phyloP scores from a whole-genome alignment of 2,888 invertebrate genomes.

The Syrphus vitripennis region DNA sequence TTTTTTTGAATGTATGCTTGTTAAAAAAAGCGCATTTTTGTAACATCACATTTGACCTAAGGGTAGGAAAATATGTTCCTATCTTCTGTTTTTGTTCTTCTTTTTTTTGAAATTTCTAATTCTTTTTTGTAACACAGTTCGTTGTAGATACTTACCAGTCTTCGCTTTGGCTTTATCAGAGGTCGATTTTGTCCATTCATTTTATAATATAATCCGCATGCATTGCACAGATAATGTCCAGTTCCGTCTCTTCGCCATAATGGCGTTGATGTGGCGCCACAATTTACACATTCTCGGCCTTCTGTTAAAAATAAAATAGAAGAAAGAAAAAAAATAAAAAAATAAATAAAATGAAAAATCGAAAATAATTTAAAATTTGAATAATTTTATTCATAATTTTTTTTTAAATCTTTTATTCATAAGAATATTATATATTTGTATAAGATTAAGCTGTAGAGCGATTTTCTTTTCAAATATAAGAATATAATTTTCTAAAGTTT shows the following conservation, averaged over 20 bases:
- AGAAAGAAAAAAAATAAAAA: constrained; percentile 9
- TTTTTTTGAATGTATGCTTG: not conserved
- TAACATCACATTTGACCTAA: constrained; percentile 32
- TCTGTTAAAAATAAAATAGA: constrained; percentile 83
- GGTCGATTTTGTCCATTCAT: constrained; percentile 99
- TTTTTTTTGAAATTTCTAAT: not conserved
- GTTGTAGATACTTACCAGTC: constrained; percentile 93
- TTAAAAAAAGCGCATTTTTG: not conserved
- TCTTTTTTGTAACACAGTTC: constrained; percentile 27
- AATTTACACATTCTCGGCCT: constrained; percentile 99
- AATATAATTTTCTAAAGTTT: too few relatives aligned
- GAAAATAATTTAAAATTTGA: not conserved
- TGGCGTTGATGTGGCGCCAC: constrained; percentile 99
- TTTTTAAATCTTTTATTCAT: not conserved
- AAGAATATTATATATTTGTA: too few relatives aligned
- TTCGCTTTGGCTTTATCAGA: constrained; percentile 99
- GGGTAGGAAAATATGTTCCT: not conserved
- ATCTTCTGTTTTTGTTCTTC: not conserved
- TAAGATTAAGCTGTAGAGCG: too few relatives aligned
- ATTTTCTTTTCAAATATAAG: too few relatives aligned
- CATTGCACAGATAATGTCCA: constrained; percentile 98
- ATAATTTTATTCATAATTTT: not conserved
- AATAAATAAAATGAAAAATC: not conserved
- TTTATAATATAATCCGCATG: constrained; percentile 99
- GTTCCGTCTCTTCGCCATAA: constrained; percentile 98